Evolutionary conservation across 2,888 invertebrate species (phyloP).

Genomic region (Troglohyphantes excavatus): DNA sequence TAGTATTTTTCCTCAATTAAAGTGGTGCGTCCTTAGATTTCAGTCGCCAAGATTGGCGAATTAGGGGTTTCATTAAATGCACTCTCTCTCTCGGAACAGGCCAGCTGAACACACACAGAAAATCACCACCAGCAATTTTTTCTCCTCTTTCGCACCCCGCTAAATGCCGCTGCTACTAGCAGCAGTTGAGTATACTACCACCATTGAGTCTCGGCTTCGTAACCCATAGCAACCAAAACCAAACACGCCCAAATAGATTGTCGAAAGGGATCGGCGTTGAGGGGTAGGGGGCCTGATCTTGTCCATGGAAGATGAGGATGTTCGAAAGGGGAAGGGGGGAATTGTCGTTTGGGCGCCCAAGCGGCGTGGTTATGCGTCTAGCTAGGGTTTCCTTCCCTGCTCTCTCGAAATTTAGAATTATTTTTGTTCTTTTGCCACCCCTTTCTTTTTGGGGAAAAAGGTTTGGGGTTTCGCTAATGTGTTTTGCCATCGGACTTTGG

Average conservation of each 20-base stretch:
- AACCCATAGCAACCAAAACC: conserved; percentile 73
- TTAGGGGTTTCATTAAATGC: too few species aligned
- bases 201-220: conserved; percentile 40
- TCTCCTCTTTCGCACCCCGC: background rate
- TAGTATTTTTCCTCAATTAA: too few species aligned
- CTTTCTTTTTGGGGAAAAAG: background rate
- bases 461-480: conserved; percentile 1
- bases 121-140: background rate
- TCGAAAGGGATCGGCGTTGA: conserved; percentile 1
- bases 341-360: conserved; percentile 55
- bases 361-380: conserved; percentile 73
- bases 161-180: conserved; percentile 1
- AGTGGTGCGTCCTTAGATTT: too few species aligned
- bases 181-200: background rate
- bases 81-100: background rate
- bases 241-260: conserved; percentile 75
- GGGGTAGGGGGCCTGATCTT: conserved; percentile 38
- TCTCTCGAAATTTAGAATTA: conserved; percentile 76
- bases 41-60: too few species aligned
- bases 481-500: background rate
- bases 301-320: conserved; percentile 37
- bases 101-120: background rate
- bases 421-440: background rate
- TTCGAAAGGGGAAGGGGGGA: conserved; percentile 30
- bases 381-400: conserved; percentile 71